phyloP scores from a whole-genome alignment of 2,113 vertebrate genomes.

The Symphodus melops region DNA sequence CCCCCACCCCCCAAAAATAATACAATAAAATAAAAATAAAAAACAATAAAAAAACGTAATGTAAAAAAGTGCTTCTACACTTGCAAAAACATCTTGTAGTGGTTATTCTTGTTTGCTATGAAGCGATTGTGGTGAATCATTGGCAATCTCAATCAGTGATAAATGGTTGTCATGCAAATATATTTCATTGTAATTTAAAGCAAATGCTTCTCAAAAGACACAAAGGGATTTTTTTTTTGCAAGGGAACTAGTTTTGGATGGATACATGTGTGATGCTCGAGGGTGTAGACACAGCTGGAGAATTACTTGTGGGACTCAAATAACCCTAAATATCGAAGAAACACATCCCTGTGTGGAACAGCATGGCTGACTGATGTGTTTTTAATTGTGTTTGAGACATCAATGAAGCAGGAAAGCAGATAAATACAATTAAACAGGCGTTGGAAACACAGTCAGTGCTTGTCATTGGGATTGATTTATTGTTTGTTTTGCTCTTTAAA shows the following conservation, averaged over 20 bases:
- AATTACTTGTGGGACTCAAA: background rate
- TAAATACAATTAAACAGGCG: background rate
- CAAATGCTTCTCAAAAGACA: background rate
- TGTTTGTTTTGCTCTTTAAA: background rate
- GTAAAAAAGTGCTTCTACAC: no score
- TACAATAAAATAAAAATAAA: no score
- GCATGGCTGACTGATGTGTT: no score
- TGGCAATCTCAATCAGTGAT: no score
- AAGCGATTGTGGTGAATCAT: no score
- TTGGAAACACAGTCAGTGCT: background rate
- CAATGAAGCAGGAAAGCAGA: background rate
- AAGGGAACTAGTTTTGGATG: background rate
- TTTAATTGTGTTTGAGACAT: background rate
- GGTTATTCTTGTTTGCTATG: no score
- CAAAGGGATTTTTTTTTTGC: background rate
- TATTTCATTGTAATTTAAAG: background rate
- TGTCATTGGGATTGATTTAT: background rate
- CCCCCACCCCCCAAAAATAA: no score
- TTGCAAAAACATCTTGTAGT: no score
- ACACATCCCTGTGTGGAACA: background rate
- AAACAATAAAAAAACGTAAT: no score
- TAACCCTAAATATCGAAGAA: background rate
- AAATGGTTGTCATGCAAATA: no score
- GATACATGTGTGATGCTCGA: background rate
- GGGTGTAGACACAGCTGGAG: background rate